Conservation (phyloP, 2,888 invertebrate species). For the Spilarctia lutea region DNA sequence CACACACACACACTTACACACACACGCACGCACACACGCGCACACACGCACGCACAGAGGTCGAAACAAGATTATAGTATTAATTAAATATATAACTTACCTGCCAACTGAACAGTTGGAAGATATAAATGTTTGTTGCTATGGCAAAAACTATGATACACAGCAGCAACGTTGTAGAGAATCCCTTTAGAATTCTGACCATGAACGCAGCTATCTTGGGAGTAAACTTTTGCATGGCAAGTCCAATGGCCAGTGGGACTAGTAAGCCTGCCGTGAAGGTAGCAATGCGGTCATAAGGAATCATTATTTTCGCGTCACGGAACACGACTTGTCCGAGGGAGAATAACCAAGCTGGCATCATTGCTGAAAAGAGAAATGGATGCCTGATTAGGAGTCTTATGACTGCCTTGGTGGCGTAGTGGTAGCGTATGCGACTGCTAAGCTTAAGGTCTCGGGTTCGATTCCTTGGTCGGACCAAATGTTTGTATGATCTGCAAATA, state of each 20-base stretch:
- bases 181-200: constrained; percentile 93
- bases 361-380: constrained; percentile 81
- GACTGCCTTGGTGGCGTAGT: too few species aligned
- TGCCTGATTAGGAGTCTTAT: background rate
- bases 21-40: too few species aligned
- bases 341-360: constrained; percentile 97
- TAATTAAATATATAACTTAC: constrained; percentile 78
- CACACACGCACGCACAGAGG: too few species aligned
- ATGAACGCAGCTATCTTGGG: constrained; percentile 90
- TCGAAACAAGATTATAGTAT: background rate
- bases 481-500: too few species aligned
- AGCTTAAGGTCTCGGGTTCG: too few species aligned
- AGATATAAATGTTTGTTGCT: constrained; percentile 95
- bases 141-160: constrained; percentile 96
- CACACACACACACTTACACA: too few species aligned
- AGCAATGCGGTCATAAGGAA: constrained; percentile 93
- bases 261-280: constrained; percentile 91
- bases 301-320: constrained; percentile 88
- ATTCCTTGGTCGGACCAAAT: too few species aligned
- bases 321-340: constrained; percentile 93
- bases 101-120: constrained; percentile 95
- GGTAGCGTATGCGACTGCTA: too few species aligned
- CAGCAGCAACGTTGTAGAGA: constrained; percentile 92
- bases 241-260: constrained; percentile 88
- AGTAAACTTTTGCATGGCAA: constrained; percentile 89